Evolutionary conservation across 2,113 vertebrate species (phyloP), one percentile per base, ranked within the genome.

Genomic region (Peucedramus taeniatus): DNA sequence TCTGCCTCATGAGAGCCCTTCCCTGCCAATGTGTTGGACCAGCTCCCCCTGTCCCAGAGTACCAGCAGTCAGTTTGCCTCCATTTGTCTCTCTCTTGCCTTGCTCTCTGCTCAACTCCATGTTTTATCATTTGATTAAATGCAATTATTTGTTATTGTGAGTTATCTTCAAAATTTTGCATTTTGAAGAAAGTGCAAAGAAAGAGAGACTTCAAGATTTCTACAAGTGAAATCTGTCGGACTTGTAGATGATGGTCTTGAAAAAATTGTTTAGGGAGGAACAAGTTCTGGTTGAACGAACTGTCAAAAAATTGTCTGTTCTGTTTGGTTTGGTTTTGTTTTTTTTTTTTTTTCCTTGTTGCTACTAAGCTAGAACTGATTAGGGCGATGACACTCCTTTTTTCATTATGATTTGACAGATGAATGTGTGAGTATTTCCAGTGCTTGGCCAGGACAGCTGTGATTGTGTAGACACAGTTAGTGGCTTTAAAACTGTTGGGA

Each of bases 261-360:
- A 51, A 88, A 89, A 77, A 40, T 11, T 64, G 5, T 44, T 65
- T 11, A 30, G 28, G 21, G 10, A 44, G 19, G 15, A 57, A 49
- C 2, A 65, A 63, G 13, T 50, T 13, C 12, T 49, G 7, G 9
- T 56, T 90, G 31, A 92, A 22, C 4, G 37, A 60, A 17, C 17
- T 37, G 35, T 70, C n/a, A 88, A 60, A 60, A 83, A 88, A 54
- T 28, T 6, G 3, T 42, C 6, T 54, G 11, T 28, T 31, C 7
- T 59, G 11, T 22, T 64, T 17, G 4, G 2, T 9, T 31, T 61
- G 3, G 0, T 4, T 49, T 24, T 8, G 4, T 16, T n/a, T 40
- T 28, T 28, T 37, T 50, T 16, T 5, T 30, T 64, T 33, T 24
- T 60, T 14, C 21, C 12, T 53, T 59, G 13, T 11, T 72, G 7